Percentiles rank a stretch among this genome's conserved stretches.
Evolutionary conservation across 2,888 invertebrate genomes (phyloP).

Genomic region (Diaprepes abbreviatus): DNA sequence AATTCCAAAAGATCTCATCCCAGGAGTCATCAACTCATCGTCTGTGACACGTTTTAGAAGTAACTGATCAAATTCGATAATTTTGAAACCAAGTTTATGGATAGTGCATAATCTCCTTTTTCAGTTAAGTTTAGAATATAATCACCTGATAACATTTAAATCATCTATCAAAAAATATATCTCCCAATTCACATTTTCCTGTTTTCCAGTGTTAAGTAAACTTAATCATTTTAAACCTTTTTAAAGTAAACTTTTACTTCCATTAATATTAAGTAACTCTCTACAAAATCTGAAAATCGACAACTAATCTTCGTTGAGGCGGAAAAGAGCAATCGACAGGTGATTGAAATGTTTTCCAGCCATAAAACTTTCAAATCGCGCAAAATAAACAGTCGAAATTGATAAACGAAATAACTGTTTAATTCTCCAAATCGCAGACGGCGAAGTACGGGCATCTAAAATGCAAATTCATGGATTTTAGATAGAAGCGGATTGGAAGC

Average conservation of each 20-base stretch:
- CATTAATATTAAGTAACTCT: slow-evolving; percentile 19
- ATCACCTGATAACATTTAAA: no score
- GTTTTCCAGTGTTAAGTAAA: neutral
- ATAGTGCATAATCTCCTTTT: no score
- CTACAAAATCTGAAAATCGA: slow-evolving; percentile 2
- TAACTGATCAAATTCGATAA: no score
- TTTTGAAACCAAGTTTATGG: no score
- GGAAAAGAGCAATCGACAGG: slow-evolving; percentile 55
- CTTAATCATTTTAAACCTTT: slow-evolving; percentile 12
- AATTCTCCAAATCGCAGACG: slow-evolving; percentile 56
- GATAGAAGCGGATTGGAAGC: slow-evolving; percentile 54
- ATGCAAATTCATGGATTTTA: slow-evolving; percentile 63
- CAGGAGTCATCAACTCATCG: no score
- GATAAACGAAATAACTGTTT: slow-evolving; percentile 66
- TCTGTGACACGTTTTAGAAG: no score
- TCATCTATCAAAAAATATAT: neutral
- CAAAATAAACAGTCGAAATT: slow-evolving; percentile 62
- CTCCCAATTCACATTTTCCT: neutral
- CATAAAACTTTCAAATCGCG: slow-evolving; percentile 58
- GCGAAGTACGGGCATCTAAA: slow-evolving; percentile 64
- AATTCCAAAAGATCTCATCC: no score
- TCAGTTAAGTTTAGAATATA: no score
- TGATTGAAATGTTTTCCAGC: slow-evolving; percentile 60
- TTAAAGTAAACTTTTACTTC: slow-evolving; percentile 8
- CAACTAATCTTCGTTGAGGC: slow-evolving; percentile 15